Base-by-base conservation (phyloP, 2,888 invertebrate genomes). In the Sphinx pinastri region DNA sequence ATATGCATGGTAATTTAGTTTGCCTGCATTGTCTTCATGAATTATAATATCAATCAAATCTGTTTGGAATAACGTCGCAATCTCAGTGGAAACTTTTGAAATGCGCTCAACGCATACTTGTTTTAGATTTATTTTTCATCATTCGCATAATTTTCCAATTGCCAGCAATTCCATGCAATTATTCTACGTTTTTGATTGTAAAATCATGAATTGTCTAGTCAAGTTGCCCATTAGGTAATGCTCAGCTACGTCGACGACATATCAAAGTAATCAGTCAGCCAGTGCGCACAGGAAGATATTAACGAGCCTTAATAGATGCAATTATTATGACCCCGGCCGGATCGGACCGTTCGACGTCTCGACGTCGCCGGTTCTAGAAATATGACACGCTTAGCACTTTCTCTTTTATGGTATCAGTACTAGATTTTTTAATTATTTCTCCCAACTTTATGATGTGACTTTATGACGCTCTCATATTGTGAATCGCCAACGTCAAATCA, bases 301-400 rank as follows among this genome's bases (percentile, higher is more conserved):
- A 89, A 90, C 84, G 83, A 90, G 85, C 81, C 84, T 83, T 89
- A 89, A 87, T 88, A 79, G 81, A 81, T 80, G 80, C 81, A 88
- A 90, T 90, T 89, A 90, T 84, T 80, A 80, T 83, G 85, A 85
- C 83, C 80, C 79, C 73, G 47, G 45, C 49, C 55, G 52, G 69
- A 69, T 55, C 63, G 38, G 31, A 19, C 38, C 38, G 52, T 63
- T 66, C 55, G 55, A 63, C 12, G 47, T 45, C 63, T 47, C 47
- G 25, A 16, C 14, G 14, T 54, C 45, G 54, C 16, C 19, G 52
- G n/a, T 25, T 69, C 55, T 69, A 67, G 54, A 49, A 49, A 49
- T 19, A 63, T 63, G 19, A 63, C 19, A 63, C 25, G 49, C 63
- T 10, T 60, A 47, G 49, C 49, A 63, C 63, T 63, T 49, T 63